Base-by-base conservation (phyloP, 30 jellyfish, hydroid and myxozoan genomes). In the Aurelia sp. region DNA sequence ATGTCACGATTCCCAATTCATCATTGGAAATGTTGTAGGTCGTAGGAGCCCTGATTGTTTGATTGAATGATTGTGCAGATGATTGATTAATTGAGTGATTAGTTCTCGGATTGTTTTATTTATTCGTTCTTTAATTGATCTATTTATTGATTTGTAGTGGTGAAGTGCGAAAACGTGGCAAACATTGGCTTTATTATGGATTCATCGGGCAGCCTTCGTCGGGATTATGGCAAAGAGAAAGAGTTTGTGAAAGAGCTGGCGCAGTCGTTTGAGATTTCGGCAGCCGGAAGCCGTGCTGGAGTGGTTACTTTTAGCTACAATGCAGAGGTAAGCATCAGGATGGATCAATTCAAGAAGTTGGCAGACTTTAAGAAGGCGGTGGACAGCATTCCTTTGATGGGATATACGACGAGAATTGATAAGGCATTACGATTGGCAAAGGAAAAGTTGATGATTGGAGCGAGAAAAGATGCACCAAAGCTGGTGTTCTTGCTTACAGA, bases 161-260 rank as follows among this genome's bases (percentile, higher is more conserved):
- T 59, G 40, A 82, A 71, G 52, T 82, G 92, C 73, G 40, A 35
- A 47, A 82, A 82, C 72, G 71, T 81, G 18, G 97, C 84, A 57
- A 96, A 89, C 77, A 88, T 92, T 21, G 98, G 97, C 67, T 86
- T 92, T 93, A 71, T 92, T 12, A 86, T 92, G 68, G 98, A 92
- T 78, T 92, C 98, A 23, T 92, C 98, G 62, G 98, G 98, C 58
- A 92, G 98, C 70, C 83, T 92, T 71, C 73, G 90, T 60, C 88
- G 90, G 15, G 90, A 92, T 15, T 92, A 86, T 68, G 74, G 52
- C 67, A 92, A 87, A 63, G 98, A 92, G 72, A 92, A 92, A 73
- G 86, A 92, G 61, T 92, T 92, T 44, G 95, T 92, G 82, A 92
- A 88, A 53, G 72, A 35, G 30, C 64, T 87, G 67, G 97, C 97